Conservation (phyloP, 2,797 vertebrate species). For the Menidia menidia region DNA sequence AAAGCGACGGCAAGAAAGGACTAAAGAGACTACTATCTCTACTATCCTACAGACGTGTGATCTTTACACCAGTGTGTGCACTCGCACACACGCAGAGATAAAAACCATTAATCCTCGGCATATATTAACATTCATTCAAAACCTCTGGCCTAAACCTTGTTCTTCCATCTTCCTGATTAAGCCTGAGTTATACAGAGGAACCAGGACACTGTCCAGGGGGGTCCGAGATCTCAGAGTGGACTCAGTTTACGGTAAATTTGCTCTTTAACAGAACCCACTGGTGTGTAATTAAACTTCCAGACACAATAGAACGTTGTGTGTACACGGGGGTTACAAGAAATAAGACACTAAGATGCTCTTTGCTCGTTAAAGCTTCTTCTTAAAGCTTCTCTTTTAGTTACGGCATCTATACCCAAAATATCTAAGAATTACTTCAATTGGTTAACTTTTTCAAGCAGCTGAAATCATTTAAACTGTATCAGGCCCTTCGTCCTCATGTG, state of each 20-base stretch:
- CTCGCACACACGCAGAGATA: not conserved
- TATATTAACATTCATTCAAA: not conserved
- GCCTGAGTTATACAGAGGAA: slow-evolving; percentile 13
- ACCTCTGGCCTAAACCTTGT: not conserved
- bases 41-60: not conserved
- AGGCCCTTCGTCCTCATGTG: not conserved
- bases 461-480: no score
- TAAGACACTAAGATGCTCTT: not conserved
- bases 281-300: slow-evolving; percentile 1
- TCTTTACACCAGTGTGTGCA: no score
- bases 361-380: not conserved
- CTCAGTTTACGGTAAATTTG: not conserved
- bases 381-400: not conserved
- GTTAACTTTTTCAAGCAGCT: no score
- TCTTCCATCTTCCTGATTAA: slow-evolving; percentile 18
- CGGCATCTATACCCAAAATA: not conserved
- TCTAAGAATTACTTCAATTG: not conserved
- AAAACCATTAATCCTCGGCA: slow-evolving; percentile 6
- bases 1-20: not conserved
- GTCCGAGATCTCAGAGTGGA: slow-evolving; percentile 2
- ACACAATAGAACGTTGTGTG: not conserved
- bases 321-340: not conserved
- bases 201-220: not conserved
- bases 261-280: slow-evolving; percentile 1
- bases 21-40: not conserved